Evolutionary conservation across 2,797 vertebrate species (phyloP).

Genomic region (Protosalanx chinensis): DNA sequence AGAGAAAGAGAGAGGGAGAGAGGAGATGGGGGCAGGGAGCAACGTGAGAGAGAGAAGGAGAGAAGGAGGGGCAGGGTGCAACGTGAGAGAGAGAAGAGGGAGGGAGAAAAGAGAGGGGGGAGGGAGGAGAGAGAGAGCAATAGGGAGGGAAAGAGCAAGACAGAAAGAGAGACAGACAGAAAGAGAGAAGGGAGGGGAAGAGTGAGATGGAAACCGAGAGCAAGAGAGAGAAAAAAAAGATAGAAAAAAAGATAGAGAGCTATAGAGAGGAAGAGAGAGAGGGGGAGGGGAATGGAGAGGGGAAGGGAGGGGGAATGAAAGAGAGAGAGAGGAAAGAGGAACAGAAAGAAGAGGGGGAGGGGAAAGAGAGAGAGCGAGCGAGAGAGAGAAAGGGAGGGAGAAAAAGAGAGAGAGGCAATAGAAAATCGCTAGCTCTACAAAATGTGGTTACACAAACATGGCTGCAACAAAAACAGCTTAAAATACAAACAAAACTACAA

Average conservation of each 20-base stretch:
- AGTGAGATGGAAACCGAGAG: slow-evolving; percentile 3
- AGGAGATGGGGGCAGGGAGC: slow-evolving; percentile 34
- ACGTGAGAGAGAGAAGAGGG: slow-evolving; percentile 27
- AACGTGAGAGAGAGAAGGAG: slow-evolving; percentile 16
- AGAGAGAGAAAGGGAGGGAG: neutral
- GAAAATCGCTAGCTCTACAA: neutral
- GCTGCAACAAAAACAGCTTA: slow-evolving; percentile 1
- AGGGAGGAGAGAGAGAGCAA: slow-evolving; percentile 12
- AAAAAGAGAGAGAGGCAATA: slow-evolving; percentile 6
- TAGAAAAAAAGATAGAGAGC: neutral
- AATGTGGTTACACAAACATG: slow-evolving; percentile 11
- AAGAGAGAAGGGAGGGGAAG: slow-evolving; percentile 7
- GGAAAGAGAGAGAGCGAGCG: slow-evolving; percentile 12
- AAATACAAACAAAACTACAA: slow-evolving; percentile 33
- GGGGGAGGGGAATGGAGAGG: slow-evolving; percentile 23
- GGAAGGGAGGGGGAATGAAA: neutral
- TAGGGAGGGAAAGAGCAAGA: slow-evolving; percentile 12
- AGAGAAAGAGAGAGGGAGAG: slow-evolving; percentile 54
- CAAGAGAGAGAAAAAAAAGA: slow-evolving; percentile 22
- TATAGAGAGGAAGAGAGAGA: slow-evolving; percentile 16
- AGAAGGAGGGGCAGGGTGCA: slow-evolving; percentile 35
- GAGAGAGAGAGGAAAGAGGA: slow-evolving; percentile 8
- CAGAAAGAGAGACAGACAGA: slow-evolving; percentile 16
- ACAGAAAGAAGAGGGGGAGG: neutral
- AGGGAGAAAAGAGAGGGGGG: slow-evolving; percentile 25